A percentile compares a stretch with the other conserved stretches of the same genome.
Evolutionary conservation across 92 coral and sea anemone species (phyloP).

Genomic region (Virgularia gustaviana): DNA sequence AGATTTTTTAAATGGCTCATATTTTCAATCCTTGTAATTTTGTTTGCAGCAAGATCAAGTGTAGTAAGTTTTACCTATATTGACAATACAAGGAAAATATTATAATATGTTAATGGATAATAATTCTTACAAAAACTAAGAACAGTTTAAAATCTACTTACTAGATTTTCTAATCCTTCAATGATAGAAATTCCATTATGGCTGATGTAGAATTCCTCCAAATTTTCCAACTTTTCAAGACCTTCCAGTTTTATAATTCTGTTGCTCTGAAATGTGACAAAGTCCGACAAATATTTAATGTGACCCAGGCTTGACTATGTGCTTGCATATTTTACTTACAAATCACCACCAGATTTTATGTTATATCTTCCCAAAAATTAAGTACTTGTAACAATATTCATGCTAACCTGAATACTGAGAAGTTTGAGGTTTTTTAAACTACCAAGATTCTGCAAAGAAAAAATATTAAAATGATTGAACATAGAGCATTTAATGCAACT

Average conservation of each 20-base stretch:
- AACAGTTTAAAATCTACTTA: slow-evolving; percentile 10
- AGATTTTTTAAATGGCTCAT: slow-evolving; percentile 72
- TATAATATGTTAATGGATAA: not conserved
- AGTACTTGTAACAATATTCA: not conserved
- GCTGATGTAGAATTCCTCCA: slow-evolving; percentile 92
- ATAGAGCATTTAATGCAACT: not conserved
- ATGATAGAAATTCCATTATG: slow-evolving; percentile 93
- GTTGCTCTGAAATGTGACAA: slow-evolving; percentile 62
- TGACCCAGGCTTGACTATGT: no score
- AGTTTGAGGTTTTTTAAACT: slow-evolving; percentile 66
- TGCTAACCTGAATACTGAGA: slow-evolving; percentile 78
- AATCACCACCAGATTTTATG: not conserved
- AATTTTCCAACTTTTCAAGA: slow-evolving; percentile 62
- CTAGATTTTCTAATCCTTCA: slow-evolving; percentile 86
- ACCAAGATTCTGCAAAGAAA: slow-evolving; percentile 65
- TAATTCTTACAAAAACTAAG: not conserved
- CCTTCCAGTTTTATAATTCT: slow-evolving; percentile 84
- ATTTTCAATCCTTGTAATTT: slow-evolving; percentile 78
- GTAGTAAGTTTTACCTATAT: slow-evolving; percentile 79
- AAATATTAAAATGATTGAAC: no score
- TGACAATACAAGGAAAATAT: slow-evolving; percentile 15
- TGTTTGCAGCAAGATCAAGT: slow-evolving; percentile 84
- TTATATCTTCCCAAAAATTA: not conserved
- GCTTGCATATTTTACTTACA: not conserved
- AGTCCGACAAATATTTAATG: no score